Base-by-base conservation (phyloP, 92 coral and sea anemone genomes). In the Desmophyllum pertusum region DNA sequence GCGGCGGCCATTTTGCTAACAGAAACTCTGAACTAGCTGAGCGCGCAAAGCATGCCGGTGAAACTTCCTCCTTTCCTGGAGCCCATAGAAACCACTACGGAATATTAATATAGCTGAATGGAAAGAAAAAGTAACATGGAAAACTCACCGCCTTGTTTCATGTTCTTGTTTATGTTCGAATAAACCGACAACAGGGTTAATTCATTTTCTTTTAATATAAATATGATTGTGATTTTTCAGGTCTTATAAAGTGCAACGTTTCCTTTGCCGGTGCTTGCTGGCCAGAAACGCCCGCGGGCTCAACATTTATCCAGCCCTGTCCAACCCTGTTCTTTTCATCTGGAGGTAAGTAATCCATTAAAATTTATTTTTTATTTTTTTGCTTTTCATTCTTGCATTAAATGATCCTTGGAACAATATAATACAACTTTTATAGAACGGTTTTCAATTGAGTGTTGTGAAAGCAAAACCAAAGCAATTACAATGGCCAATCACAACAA, bases 221-320 rank as follows among this genome's bases (percentile, higher is more conserved):
- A 1, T 18, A 6, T 55, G 25, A 15, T 18, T 55, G 25, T n/a
- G 5, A 19, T 19, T 17, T 55, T 55, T 55, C 63, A 90, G 93
- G 31, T 45, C 43, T 70, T n/a, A 35, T 57, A 50, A 88, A 85
- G 76, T 93, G 97, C 39, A 57, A 77, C 57, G 48, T 93, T 14
- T 69, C 70, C 66, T 93, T 93, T 48, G 51, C 61, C 30, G 97
- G 88, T 40, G 64, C 92, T 30, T 93, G 97, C 53, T 93, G 97
- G 97, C 97, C 97, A 37, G 89, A 85, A 77, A 89, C 92, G 14
- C 79, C 33, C 6, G 94, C 88, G 29, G 83, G 81, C 8, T 65
- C 42, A 27, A 79, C 79, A 3, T 89, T 87, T 38, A 39, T 46
- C 52, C 94, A 85, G 57, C 84, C 87, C 11, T 93, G 97, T 29